Evolutionary conservation across 2,888 invertebrate species (phyloP), one percentile per base, ranked within the genome.

Genomic region (Athetis lepigone): DNA sequence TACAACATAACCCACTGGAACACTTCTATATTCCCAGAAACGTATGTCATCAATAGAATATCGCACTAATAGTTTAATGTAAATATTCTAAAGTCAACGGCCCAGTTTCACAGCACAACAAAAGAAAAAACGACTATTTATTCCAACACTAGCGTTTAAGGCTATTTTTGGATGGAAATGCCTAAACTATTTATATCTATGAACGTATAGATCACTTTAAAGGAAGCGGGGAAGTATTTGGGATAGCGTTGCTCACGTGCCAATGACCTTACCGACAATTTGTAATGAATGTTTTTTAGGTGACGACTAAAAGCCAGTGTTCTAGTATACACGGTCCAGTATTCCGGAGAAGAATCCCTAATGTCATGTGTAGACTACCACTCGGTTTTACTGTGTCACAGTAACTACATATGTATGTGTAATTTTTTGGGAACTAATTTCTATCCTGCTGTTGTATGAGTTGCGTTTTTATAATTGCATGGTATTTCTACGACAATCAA

Each of bases 231-330:
- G 61, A 72, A 59, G 58, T 77, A 75, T 80, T 77, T 72, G 70
- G 67, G 59, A 65, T 72, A 69, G 42, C 65, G 55, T 66, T 67
- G 65, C 79, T 79, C 79, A 71, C 59, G 75, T 85, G 88, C 83
- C 87, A 87, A 83, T 84, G 88, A 88, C 85, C 87, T 77, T 76
- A 67, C 54, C 42, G 57, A 54, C 45, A 60, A 61, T 57, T 43
- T 56, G 46, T 55, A 70, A 70, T 51, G 33, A 42, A 55, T 42
- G 25, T 49, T 73, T 54, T 33, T 33, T 13, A 33, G 33, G 33
- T 2, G 33, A 33, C 29, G 8, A 11, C 7, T 27, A 9, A 27
- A 27, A 27, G 7, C 8, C 2, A 29, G 11, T 29, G 11, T 11
- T 29, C 29, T n/a, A n/a, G n/a, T n/a, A n/a, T n/a, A n/a, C n/a